Percentiles rank a stretch among this genome's conserved stretches.
phyloP scores from a whole-genome alignment of 2,113 vertebrate genomes.

The Ailuropoda melanoleuca region DNA sequence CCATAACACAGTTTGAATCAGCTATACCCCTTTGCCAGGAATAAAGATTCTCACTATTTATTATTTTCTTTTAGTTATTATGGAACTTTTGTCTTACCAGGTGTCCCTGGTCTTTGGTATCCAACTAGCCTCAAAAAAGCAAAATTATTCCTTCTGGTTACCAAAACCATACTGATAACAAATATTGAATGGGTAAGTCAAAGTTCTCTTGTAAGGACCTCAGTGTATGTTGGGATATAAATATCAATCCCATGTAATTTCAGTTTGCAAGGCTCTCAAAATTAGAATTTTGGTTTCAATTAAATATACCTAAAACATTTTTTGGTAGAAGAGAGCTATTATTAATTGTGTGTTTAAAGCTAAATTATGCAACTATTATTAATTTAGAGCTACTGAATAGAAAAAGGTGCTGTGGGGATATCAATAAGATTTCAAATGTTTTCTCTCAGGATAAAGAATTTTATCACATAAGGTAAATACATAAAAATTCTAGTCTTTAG shows the following conservation, averaged over 20 bases:
- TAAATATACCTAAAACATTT: neutral
- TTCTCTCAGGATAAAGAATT: slow-evolving; percentile 17
- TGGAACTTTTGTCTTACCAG: slow-evolving; percentile 23
- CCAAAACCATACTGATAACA: neutral
- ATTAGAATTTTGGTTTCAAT: neutral
- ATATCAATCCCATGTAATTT: neutral
- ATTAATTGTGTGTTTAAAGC: slow-evolving; percentile 18
- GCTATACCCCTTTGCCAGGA: neutral
- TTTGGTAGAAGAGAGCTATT: neutral
- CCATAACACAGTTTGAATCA: neutral
- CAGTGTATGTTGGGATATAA: neutral
- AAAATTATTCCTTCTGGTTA: neutral
- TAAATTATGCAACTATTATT: slow-evolving; percentile 33
- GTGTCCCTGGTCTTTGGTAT: neutral
- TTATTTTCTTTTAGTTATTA: neutral
- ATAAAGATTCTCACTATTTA: neutral
- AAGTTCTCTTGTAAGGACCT: neutral
- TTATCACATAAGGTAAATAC: neutral
- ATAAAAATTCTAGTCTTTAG: neutral
- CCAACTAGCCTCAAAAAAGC: neutral
- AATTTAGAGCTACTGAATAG: slow-evolving; percentile 39
- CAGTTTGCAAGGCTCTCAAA: neutral
- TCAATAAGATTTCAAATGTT: slow-evolving; percentile 36
- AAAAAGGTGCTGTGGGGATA: neutral
- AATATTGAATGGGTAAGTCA: neutral